Conservation (phyloP, 2,797 vertebrate genomes). For the Allobates femoralis region DNA sequence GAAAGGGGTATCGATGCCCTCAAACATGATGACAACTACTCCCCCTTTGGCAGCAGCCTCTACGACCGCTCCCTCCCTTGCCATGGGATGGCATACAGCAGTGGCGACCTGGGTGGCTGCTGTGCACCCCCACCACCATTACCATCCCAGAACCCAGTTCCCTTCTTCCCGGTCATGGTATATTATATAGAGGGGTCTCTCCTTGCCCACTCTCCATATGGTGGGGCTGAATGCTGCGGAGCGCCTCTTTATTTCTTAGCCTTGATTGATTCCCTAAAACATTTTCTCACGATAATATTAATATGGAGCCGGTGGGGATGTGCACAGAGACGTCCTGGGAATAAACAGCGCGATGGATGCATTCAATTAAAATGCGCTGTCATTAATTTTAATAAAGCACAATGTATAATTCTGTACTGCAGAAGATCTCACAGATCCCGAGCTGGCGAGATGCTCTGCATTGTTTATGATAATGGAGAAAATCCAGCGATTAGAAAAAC, state of each 20-base stretch:
- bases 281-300: background rate
- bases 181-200: too few relatives aligned
- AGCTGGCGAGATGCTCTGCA: constrained; percentile 39
- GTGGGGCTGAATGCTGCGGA: too few relatives aligned
- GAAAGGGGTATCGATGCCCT: too few relatives aligned
- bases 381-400: constrained; percentile 52
- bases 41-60: too few relatives aligned
- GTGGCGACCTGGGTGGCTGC: too few relatives aligned
- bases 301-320: background rate
- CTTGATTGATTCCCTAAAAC: background rate
- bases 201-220: too few relatives aligned
- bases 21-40: too few relatives aligned
- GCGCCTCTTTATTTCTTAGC: background rate
- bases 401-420: constrained; percentile 33
- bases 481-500: constrained; percentile 59
- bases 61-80: too few relatives aligned
- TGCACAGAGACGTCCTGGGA: background rate
- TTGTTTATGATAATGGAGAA: constrained; percentile 55
- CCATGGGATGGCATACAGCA: too few relatives aligned
- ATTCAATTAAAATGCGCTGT: constrained; percentile 30
- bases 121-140: too few relatives aligned
- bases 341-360: constrained; percentile 12
- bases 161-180: too few relatives aligned
- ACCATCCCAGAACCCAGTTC: too few relatives aligned
- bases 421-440: constrained; percentile 35